Base-by-base conservation (phyloP, 2,113 vertebrate species). In the Struthio camelus region DNA sequence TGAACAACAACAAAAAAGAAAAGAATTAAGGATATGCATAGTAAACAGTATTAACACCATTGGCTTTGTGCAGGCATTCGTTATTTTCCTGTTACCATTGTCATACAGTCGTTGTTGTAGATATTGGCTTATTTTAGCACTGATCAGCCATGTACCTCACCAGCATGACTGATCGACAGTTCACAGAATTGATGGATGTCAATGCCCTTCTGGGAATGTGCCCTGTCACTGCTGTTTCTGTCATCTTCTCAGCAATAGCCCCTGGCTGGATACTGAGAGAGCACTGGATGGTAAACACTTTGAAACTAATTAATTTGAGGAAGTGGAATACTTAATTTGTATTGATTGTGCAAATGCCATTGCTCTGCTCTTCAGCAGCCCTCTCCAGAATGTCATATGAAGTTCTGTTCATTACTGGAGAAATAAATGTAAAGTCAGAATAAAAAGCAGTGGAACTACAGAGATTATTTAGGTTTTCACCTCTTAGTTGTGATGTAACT, bases 61-160 rank as follows among this genome's bases (percentile, higher is more conserved):
- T 84, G 64, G 32, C 23, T 88, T 90, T 91, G 42, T 93, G 32
- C 93, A 87, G 58, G 12, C 76, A 89, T 94, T 94, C 0, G 34
- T 92, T 2, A 78, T 90, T 93, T 75, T 94, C 30, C 44, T 67
- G 22, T 4, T 19, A 34, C 89, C 51, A 28, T 79, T 96, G 44
- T 71, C 91, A 51, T 51, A 27, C n/a, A 88, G 80, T 90, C 51
- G 90, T 93, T 70, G 82, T 36, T 95, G 48, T 93, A 95, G 95
- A 92, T 94, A 69, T 92, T n/a, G 58, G 80, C 89, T 96, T 96
- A 59, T 95, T 59, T 73, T 95, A 89, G 94, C 71, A 14, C 70
- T 90, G 78, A 93, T 78, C 44, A 76, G 46, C 80, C 51, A 4
- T 18, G 13, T 38, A 66, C 24, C 64, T 86, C 67, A 71, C 73